phyloP scores from a whole-genome alignment of 2,113 vertebrate genomes.

The Nothoprocta perdicaria region DNA sequence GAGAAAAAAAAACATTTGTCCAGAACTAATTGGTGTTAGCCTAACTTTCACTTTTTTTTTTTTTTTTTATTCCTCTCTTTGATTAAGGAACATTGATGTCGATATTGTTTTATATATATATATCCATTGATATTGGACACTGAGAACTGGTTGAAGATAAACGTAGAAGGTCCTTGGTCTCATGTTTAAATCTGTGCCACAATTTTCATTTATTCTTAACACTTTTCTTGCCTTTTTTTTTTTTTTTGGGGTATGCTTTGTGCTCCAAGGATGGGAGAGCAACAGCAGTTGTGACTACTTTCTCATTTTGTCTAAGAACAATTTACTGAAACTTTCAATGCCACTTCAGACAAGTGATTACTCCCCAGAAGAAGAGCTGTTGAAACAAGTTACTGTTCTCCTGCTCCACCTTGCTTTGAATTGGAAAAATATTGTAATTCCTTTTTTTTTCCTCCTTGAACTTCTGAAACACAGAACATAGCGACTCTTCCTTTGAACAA shows the following conservation, averaged over 20 bases:
- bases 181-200: not conserved
- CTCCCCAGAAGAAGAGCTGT: not conserved
- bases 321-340: not conserved
- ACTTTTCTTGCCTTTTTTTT: not conserved
- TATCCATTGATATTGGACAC: not conserved
- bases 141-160: not conserved
- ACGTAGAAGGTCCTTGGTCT: not conserved
- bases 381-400: not conserved
- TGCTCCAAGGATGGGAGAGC: not conserved
- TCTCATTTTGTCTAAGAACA: not conserved
- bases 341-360: not conserved
- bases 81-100: not conserved
- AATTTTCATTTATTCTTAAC: not conserved
- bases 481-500: not conserved
- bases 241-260: not conserved
- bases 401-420: not conserved
- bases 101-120: not conserved
- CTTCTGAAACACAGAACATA: not conserved
- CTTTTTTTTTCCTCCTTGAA: not conserved
- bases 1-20: not conserved
- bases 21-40: not conserved
- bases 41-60: too few relatives aligned
- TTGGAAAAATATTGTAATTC: not conserved
- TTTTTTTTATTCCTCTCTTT: not conserved
- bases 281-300: not conserved